These are phyloP conservation scores for Neria commutata DNA, from an alignment of 2,888 invertebrate species.

Conservation along the genomic window DNA sequence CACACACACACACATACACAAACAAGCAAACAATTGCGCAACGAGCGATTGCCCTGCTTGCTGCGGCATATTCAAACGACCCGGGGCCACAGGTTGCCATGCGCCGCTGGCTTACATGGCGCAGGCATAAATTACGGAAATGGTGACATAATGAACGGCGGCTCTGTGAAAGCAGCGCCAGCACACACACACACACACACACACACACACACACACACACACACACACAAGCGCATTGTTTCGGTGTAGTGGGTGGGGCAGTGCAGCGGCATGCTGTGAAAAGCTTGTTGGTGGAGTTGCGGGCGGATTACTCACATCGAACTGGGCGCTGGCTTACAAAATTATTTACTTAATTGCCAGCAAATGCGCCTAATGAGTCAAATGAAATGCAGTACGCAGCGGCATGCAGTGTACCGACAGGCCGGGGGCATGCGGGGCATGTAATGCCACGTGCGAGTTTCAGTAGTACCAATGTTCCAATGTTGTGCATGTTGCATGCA, in stretches of 20 bases:
- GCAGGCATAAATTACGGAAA: constrained; percentile 29
- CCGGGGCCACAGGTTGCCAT: not conserved
- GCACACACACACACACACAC: not conserved
- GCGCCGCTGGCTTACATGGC: constrained; percentile 8
- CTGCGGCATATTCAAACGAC: too few species aligned
- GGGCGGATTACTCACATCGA: too few species aligned
- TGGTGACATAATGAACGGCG: constrained; percentile 25
- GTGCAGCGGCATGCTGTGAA: too few species aligned
- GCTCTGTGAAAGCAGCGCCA: too few species aligned
- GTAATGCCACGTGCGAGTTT: too few species aligned
- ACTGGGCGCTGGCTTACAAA: constrained; percentile 35
- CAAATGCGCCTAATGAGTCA: constrained; percentile 55
- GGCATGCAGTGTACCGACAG: not conserved
- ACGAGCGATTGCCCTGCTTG: not conserved
- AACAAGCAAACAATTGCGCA: not conserved
- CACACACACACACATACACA: not conserved
- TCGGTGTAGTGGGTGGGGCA: too few species aligned
- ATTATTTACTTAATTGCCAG: constrained; percentile 56
- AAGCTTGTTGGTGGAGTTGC: too few species aligned
- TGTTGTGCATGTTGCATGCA: too few species aligned
- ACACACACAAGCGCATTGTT: too few species aligned
- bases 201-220: too few species aligned
- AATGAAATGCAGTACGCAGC: constrained; percentile 36
- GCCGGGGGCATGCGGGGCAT: too few species aligned
- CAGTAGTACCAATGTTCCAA: too few species aligned